Conservation (phyloP, 2,113 vertebrate species). For the Sinocyclocheilus anshuiensis region DNA sequence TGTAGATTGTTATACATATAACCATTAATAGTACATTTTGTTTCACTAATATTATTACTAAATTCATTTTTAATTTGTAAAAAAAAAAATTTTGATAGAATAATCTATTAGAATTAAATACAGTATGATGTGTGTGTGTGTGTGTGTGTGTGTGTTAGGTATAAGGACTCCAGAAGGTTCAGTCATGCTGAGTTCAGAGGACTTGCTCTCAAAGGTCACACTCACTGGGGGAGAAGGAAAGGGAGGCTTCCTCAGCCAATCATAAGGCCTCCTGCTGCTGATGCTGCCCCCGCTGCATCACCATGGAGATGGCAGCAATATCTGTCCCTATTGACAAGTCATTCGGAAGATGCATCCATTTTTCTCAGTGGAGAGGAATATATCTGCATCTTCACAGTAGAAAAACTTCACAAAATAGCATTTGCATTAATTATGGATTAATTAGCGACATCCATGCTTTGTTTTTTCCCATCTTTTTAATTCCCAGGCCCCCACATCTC, state of each 20-base stretch:
- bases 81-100: not conserved
- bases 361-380: constrained; percentile 3
- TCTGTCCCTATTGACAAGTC: constrained; percentile 36
- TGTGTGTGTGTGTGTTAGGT: constrained; percentile 19
- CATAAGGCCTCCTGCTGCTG: constrained; percentile 49
- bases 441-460: constrained; percentile 14
- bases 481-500: constrained; percentile 17
- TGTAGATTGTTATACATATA: not conserved
- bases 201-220: constrained; percentile 60
- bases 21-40: not conserved
- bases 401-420: constrained; percentile 1
- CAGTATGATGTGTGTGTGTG: constrained; percentile 3
- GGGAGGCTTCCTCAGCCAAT: constrained; percentile 54
- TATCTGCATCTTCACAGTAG: not conserved
- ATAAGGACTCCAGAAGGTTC: constrained; percentile 50
- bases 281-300: constrained; percentile 48
- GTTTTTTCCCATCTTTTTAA: not conserved
- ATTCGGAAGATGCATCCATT: constrained; percentile 42
- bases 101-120: not conserved
- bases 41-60: not conserved
- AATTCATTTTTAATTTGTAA: not conserved
- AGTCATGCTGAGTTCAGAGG: constrained; percentile 58
- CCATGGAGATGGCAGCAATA: constrained; percentile 50
- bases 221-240: constrained; percentile 54
- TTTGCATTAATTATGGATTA: constrained; percentile 10